Base-by-base conservation (phyloP, 2,888 invertebrate genomes). In the Marronus borbonicus region DNA sequence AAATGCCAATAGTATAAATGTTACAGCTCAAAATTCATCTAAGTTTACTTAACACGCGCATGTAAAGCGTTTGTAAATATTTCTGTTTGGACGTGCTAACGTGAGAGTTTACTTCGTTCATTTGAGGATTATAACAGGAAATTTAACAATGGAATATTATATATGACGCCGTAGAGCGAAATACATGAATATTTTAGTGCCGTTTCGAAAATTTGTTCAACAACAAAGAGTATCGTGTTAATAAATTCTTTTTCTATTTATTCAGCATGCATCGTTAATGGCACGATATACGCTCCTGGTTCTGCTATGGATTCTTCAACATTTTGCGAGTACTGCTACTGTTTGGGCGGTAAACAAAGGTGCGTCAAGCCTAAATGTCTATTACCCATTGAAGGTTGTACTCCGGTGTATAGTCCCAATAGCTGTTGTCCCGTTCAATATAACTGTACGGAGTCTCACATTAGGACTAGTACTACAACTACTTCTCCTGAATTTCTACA, bases 291-390 rank as follows among this genome's bases (percentile, higher is more conserved):
- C 88, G 93, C 93, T 20, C 93, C 94, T 68, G 95, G 95, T 2
- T 96, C 96, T 4, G 96, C 97, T 7, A 94, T 97, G 94, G 91
- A 92, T 82, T 93, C 94, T 3, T 92, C 92, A 20, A 92, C 92
- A 79, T 91, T 93, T n/a, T 97, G 97, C 89, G 94, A 96, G 88
- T 95, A 95, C 88, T 97, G 97, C 89, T 97, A 95, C 89, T 97
- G 97, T 80, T 81, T 89, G 28, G 90, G 91, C 44, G 95, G 95
- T 3, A 89, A 90, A 74, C 92, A 94, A 83, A 92, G 92, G 83
- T 97, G 97, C 88, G 94, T 96, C 76, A 91, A 93, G 80, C 96
- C 96, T 0, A 92, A 93, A 85, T 97, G 97, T 88, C 90, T 96
- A 85, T 90, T 95, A 70, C 92, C 94, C 0, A 91, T 95, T 52